phyloP scores from a whole-genome alignment of 2,797 vertebrate genomes.

The Nannoperca australis region DNA sequence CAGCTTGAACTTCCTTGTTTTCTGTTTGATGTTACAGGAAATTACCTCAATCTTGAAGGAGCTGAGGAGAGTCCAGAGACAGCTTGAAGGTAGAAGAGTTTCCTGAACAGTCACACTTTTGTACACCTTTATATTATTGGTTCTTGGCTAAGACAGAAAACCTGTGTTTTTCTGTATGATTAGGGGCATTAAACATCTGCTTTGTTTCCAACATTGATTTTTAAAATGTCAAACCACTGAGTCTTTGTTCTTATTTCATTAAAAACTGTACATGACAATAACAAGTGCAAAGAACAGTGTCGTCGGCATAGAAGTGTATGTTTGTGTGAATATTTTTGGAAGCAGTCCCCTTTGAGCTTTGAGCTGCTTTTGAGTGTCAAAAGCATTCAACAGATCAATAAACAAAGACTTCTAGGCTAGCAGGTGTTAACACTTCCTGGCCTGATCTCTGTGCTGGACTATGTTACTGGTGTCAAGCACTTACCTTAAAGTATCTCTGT shows the following conservation, averaged over 20 bases:
- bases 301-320: background rate
- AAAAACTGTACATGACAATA: background rate
- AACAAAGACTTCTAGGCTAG: background rate
- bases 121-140: background rate
- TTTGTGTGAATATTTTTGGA: background rate
- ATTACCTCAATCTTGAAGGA: conserved; percentile 95
- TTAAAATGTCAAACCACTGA: background rate
- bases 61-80: conserved; percentile 93
- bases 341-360: background rate
- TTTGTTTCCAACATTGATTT: background rate
- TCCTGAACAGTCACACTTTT: background rate
- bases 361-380: background rate
- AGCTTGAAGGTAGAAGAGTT: conserved; percentile 91
- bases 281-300: background rate
- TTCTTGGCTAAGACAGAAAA: background rate
- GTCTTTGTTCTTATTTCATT: too few species aligned
- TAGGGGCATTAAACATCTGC: background rate
- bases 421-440: background rate
- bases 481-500: too few species aligned
- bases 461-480: background rate
- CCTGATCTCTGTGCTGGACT: background rate
- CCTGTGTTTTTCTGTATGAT: background rate
- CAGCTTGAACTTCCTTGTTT: background rate
- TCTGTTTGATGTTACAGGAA: conserved; percentile 83
- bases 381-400: background rate